phyloP scores from a whole-genome alignment of 2,113 vertebrate species.

The Calyptommatus sinebrachiatus region DNA sequence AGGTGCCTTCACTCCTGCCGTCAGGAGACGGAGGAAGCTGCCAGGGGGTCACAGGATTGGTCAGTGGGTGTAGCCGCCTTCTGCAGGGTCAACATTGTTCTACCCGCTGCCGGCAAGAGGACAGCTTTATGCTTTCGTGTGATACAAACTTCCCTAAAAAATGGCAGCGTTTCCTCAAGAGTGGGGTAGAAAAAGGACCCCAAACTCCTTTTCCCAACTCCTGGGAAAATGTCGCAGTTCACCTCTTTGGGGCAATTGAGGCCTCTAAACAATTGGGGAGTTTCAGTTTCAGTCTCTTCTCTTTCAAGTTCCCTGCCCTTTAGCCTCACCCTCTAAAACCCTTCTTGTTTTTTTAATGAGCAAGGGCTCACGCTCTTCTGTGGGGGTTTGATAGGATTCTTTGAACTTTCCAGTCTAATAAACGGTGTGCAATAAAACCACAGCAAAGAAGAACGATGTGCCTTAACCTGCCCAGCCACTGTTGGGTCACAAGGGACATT shows the following conservation, averaged over 20 bases:
- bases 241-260: not conserved
- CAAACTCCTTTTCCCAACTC: not conserved
- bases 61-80: too few relatives aligned
- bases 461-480: rapidly evolving
- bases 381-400: not conserved
- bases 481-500: rapidly evolving
- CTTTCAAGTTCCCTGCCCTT: not conserved
- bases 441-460: not conserved
- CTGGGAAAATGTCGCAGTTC: not conserved
- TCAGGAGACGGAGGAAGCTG: not conserved
- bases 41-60: too few relatives aligned
- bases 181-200: too few relatives aligned
- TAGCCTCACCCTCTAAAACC: not conserved
- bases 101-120: not conserved
- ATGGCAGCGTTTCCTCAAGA: too few relatives aligned
- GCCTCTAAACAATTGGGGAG: not conserved
- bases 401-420: not conserved
- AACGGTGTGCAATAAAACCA: rapidly evolving
- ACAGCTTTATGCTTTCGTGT: not conserved
- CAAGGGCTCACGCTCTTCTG: rapidly evolving
- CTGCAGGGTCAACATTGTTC: not conserved
- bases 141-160: not conserved
- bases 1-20: not conserved
- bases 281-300: not conserved
- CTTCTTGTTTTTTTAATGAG: not conserved